phyloP scores from a whole-genome alignment of 64 coral and sea anemone genomes.

The Platygyra sinensis region DNA sequence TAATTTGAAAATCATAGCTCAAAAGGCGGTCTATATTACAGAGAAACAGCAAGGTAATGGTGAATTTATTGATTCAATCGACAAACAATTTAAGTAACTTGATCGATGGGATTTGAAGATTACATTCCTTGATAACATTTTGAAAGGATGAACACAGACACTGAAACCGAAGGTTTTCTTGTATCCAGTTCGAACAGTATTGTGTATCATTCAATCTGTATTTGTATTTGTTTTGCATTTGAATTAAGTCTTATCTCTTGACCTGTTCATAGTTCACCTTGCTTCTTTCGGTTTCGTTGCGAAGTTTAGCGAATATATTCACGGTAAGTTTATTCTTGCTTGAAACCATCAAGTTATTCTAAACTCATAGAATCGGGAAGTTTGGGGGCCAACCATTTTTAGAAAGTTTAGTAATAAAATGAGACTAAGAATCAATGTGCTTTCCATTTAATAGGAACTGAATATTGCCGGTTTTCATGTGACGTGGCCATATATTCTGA shows the following conservation, averaged over 20 bases:
- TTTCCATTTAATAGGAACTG: too few species aligned
- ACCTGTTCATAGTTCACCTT: background rate
- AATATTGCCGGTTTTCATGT: too few species aligned
- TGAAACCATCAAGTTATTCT: background rate
- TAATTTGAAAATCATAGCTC: background rate
- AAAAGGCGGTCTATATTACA: background rate
- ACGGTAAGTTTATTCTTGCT: constrained; percentile 22
- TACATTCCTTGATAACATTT: too few species aligned
- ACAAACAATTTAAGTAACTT: too few species aligned
- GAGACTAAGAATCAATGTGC: background rate
- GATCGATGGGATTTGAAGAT: too few species aligned
- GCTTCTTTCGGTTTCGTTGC: background rate
- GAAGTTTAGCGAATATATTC: background rate
- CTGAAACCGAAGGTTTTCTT: too few species aligned
- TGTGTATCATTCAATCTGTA: too few species aligned
- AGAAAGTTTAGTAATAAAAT: background rate
- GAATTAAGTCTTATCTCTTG: too few species aligned
- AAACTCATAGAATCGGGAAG: background rate
- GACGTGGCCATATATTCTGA: too few species aligned
- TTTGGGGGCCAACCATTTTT: background rate
- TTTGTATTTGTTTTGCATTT: constrained; percentile 8
- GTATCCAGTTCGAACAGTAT: too few species aligned
- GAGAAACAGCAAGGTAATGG: background rate
- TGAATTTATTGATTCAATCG: background rate
- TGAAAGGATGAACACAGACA: too few species aligned